These are phyloP conservation scores for Taurulus bubalis DNA, from an alignment of 2,113 vertebrate species.

Conservation along the genomic window DNA sequence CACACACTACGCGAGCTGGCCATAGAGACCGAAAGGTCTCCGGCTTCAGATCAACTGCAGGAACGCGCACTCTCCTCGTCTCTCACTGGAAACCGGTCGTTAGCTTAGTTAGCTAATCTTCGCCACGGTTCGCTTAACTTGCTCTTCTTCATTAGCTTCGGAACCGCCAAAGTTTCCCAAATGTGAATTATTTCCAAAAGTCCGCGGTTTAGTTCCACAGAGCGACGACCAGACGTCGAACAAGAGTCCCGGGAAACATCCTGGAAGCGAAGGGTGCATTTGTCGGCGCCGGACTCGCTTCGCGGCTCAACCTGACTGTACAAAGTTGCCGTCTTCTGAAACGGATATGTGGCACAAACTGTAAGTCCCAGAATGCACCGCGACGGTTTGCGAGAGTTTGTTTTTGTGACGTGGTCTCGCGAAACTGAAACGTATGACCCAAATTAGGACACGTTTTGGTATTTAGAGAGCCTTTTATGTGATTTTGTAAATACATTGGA, in stretches of 20 bases:
- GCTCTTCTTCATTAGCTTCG: constrained; percentile 41
- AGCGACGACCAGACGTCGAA: neutral
- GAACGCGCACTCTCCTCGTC: neutral
- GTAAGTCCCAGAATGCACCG: constrained; percentile 79
- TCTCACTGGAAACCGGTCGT: constrained; percentile 46
- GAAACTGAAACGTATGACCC: fast-evolving
- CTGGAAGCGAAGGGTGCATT: neutral
- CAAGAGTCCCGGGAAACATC: constrained; percentile 33
- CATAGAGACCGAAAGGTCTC: neutral
- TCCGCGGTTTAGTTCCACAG: neutral
- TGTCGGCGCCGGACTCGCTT: constrained; percentile 35
- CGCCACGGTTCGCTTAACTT: constrained; percentile 41
- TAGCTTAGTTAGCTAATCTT: constrained; percentile 73
- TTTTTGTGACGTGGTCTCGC: neutral
- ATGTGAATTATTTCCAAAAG: constrained; percentile 12
- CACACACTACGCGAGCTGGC: neutral
- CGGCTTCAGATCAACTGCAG: constrained; percentile 4
- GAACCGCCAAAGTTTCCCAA: constrained; percentile 53
- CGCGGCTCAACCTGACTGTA: constrained; percentile 54
- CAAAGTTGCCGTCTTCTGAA: constrained; percentile 58
- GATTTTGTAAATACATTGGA: fast-evolving
- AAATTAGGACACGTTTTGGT: fast-evolving
- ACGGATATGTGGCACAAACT: constrained; percentile 79
- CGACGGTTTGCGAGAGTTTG: constrained; percentile 42
- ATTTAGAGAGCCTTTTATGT: fast-evolving